Evolutionary conservation across 2,888 invertebrate species (phyloP), one percentile per base, ranked within the genome.

Genomic region (Dilophus febrilis): DNA sequence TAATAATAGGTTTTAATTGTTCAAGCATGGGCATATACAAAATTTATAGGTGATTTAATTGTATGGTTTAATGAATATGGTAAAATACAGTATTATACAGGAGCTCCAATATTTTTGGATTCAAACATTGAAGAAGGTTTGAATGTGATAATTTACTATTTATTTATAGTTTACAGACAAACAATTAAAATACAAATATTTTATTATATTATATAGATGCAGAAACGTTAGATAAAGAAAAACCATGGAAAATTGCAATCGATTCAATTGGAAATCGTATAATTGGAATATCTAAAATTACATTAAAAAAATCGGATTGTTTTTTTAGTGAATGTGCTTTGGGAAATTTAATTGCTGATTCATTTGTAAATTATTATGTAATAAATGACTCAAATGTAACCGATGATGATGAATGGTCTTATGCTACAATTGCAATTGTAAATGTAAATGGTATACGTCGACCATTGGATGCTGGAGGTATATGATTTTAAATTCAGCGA

Each of bases 41-140:
- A 76, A 52, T 88, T 86, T 55, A 61, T 90, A 31, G 88, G 88
- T 11, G 72, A 77, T 53, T 66, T 90, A 38, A 73, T 75, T 26
- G 67, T 87, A 2, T 70, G 59, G 48, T 80, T 86, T 52, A 71
- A 87, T 55, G 63, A 68, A 1, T 51, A 65, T 0, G 86, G 86
- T 5, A 68, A 74, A 44, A 61, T 85, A 2, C 57, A 64, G 8
- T 51, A 59, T 8, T 85, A 76, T 70, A 64, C 67, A 14, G 88
- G 88, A 1, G 69, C 73, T 41, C 85, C 85, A 0, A 71, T 84
- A 43, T 77, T 71, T 48, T 57, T 84, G 51, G 71, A 73, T 30
- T 53, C 59, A 1, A 66, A 67, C 34, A 66, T 81, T 12, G 58
- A 68, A 11, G 65, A 76, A 69, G 80, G 83, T 80, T 22, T 6